Percentiles rank a stretch among this genome's conserved stretches.
Conservation (phyloP, 2,888 invertebrate species). For the Agrotis segetum region DNA sequence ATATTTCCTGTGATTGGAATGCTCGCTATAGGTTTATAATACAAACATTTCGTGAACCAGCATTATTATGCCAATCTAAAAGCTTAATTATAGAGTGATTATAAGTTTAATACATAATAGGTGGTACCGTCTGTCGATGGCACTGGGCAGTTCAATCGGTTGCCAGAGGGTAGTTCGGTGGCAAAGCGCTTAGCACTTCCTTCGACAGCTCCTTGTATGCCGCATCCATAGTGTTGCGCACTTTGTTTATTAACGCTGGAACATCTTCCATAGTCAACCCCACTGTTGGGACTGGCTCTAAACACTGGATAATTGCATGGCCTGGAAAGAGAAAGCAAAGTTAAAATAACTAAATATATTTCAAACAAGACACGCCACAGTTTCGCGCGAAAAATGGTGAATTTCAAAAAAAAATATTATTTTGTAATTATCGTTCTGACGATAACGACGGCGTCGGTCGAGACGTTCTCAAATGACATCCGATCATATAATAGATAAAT, state of each 20-base stretch:
- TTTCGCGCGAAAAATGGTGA: too few species aligned
- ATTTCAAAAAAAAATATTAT: not conserved
- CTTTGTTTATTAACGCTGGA: conserved; percentile 85
- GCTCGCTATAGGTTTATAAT: conserved; percentile 53
- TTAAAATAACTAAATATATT: not conserved
- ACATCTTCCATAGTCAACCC: conserved; percentile 88
- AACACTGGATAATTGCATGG: conserved; percentile 88
- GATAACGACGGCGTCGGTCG: too few species aligned
- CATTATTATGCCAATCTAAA: conserved; percentile 51
- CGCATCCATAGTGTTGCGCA: conserved; percentile 87
- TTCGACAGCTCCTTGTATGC: conserved; percentile 88
- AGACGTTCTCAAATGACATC: too few species aligned
- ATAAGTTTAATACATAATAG: conserved; percentile 56
- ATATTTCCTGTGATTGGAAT: conserved; percentile 64
- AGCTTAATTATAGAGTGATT: conserved; percentile 60
- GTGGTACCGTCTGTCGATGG: conserved; percentile 59
- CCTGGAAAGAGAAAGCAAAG: conserved; percentile 78
- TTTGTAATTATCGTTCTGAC: not conserved
- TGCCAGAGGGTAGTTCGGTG: conserved; percentile 88
- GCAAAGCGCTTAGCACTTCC: conserved; percentile 86
- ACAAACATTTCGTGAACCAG: conserved; percentile 58
- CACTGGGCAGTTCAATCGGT: conserved; percentile 70
- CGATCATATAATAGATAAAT: too few species aligned
- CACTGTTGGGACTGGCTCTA: conserved; percentile 89
- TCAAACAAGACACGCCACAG: not conserved